Evolutionary conservation across 2,797 vertebrate species (phyloP), one percentile per base, ranked within the genome.

Genomic region (Enteromius viviparus): DNA sequence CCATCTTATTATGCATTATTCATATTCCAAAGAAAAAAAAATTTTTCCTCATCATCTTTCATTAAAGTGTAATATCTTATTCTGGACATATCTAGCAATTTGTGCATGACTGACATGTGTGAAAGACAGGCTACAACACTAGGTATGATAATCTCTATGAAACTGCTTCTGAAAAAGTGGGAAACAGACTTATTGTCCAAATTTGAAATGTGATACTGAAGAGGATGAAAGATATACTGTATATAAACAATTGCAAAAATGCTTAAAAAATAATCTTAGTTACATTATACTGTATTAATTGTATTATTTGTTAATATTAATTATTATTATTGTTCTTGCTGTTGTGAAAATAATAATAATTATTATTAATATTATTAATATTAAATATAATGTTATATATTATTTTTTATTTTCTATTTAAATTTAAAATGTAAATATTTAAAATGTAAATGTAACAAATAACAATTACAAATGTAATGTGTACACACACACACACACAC

Each of bases 191-290:
- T 19, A 10, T 3, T 49, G 69, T 29, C 69, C 17, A 37, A 55
- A 32, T 55, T 75, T 23, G 3, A 72, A 51, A 72, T 72, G 70
- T 34, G 26, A 47, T 47, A 47, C 68, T 71, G 3, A 70, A 70
- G n/a, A 21, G 6, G 40, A 5, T 26, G 19, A 23, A 47, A 47
- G 45, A 45, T 0, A 47, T 70, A 29, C 29, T 29, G 29, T 29
- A 47, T 9, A 65, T 32, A 29, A 64, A 26, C 12, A 64, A 64
- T 32, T 6, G 8, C 23, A 15, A 14, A 64, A 6, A 6, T 62
- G 11, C 11, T 60, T 4, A 23, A n/a, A 15, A 4, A 64, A 62
- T 6, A 5, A 3, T 4, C 29, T 29, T 17, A 29, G 23, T 32
- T 32, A 15, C 6, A 64, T 64, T 15, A 8, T 8, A 37, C 37